Base-by-base conservation (phyloP, 2,888 invertebrate species). In the Hydraecia micacea region DNA sequence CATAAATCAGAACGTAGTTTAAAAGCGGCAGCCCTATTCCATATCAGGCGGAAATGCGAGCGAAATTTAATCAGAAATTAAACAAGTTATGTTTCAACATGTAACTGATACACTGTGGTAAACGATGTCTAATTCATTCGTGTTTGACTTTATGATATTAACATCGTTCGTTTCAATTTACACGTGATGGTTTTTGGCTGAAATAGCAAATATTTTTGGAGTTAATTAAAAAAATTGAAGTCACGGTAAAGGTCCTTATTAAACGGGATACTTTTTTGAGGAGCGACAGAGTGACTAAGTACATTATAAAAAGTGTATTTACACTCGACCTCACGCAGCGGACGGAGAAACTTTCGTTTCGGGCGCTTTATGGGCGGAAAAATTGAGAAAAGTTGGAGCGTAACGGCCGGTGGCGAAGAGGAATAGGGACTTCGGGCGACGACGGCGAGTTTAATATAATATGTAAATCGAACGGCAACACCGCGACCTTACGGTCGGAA, bases 321-420 rank as follows among this genome's bases (percentile, higher is more conserved):
- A 96, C 95, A 96, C 95, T 95, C 95, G 95, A 95, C 95, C 96
- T 96, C 95, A 95, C 93, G 95, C 94, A 93, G 94, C 92, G 94
- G 94, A 93, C 92, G 94, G 92, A 90, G 92, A 95, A 96, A 96
- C 94, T 96, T 97, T 95, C 94, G 94, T 95, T 94, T 95, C 94
- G 95, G 95, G 92, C 94, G 94, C 95, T 97, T 96, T 96, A 97
- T 96, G 96, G 95, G 94, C 94, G 96, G 96, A 97, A 96, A 96
- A 96, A 96, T 97, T 96, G 95, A 94, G 96, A 96, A 97, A 97
- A 97, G 97, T 96, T 96, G 92, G 93, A 94, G 94, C 95, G 95
- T 96, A 96, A 96, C 96, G 96, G 96, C 95, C 96, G 96, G 95
- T 95, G 94, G 95, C 94, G 94, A 93, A 92, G 94, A 93, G 92